Conservation (phyloP, 23 tunicate genomes). For the Ascidia mentula region DNA sequence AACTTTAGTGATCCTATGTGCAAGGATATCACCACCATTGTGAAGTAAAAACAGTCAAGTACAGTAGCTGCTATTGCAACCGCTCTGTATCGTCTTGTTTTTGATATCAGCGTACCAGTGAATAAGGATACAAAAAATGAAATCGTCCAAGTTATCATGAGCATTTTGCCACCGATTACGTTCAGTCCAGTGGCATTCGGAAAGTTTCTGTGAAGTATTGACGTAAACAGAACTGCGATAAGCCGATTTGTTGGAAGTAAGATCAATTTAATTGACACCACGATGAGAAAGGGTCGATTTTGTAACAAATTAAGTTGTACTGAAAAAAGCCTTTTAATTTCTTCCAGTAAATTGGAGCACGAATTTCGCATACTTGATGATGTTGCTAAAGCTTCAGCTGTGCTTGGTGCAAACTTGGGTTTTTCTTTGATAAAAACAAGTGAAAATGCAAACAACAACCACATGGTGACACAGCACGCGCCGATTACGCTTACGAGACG, state of each 20-base stretch:
- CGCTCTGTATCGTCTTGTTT: background rate
- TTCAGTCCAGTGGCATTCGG: background rate
- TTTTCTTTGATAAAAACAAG: background rate
- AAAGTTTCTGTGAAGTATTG: background rate
- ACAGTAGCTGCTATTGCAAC: background rate
- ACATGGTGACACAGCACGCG: background rate
- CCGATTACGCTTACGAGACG: background rate
- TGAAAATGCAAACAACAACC: background rate
- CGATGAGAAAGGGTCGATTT: background rate
- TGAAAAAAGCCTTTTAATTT: background rate
- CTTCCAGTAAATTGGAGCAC: background rate
- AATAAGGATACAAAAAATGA: background rate
- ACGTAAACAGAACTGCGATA: background rate
- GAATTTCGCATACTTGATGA: background rate
- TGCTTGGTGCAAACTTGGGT: background rate
- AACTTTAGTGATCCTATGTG: background rate
- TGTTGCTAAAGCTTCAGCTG: background rate
- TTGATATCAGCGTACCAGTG: background rate
- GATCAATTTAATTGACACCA: background rate
- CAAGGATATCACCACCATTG: background rate
- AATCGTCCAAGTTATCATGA: background rate
- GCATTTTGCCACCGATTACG: background rate
- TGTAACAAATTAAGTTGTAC: background rate
- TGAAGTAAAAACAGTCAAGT: background rate
- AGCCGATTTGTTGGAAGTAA: background rate